Base-by-base conservation (phyloP, 1,140 invertebrate species). In the Araneus ventricosus region DNA sequence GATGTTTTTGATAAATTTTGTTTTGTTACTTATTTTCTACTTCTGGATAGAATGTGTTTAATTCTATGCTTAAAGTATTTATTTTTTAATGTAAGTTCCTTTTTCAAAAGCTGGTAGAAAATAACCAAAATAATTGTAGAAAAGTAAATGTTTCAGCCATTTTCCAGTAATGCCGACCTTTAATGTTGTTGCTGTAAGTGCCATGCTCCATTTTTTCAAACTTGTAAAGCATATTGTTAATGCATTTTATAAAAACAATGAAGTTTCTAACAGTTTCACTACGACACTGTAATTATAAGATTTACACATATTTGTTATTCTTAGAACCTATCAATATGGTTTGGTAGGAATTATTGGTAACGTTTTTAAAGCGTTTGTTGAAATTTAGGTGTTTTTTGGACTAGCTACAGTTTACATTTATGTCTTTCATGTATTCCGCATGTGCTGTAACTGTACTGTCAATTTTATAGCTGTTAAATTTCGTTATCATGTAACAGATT, bases 191-290 rank as follows among this genome's bases (percentile, higher is more conserved):
- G 52, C 84, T 75, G 17, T 88, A 88, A 88, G 87, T 88, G 87
- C 87, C 87, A 70, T 88, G 87, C 63, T 88, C 57, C 87, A 88
- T 88, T 88, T 88, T 88, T 59, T 88, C 87, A 27, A 67, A 88
- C 87, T 88, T 88, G 63, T 88, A 70, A 88, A 88, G 37, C 61
- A 75, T 70, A 88, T 88, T 88, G 87, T 88, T 88, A 70, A 37
- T 45, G 87, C 87, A 59, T 88, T 88, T 88, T 88, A 70, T 88
- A 88, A 84, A 82, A 82, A 82, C 17, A 41, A 70, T 70, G 52
- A 86, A 59, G 52, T 86, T 86, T 86, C 84, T 86, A 57, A 86
- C 52, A 59, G 30, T 86, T 86, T 86, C 84, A 86, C 84, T 86
- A 86, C 84, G 34, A 34, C 52, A 57, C 52, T 57, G 52, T 57